Base-by-base conservation (phyloP, 2,113 vertebrate species). In the Rhagologus leucostigma region DNA sequence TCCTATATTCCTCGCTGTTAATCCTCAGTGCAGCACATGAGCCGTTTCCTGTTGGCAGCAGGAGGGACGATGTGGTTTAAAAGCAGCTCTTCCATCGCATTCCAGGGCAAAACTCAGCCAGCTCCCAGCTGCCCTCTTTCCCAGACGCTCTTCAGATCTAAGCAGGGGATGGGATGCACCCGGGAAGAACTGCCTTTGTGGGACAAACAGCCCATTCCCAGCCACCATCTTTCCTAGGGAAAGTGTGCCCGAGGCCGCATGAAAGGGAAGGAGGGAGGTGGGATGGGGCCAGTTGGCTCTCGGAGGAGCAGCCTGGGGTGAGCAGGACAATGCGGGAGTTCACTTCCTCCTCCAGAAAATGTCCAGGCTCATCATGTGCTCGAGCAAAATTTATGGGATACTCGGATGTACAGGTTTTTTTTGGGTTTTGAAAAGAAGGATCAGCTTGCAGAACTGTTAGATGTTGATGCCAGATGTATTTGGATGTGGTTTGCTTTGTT, bases 401-500 rank as follows among this genome's bases (percentile, higher is more conserved):
- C 56, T 95, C 24, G 5, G 47, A 95, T 84, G 80, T 75, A 32
- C 56, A 84, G 84, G 42, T 6, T 29, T 68, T 59, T 60, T 52
- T 30, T 10, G 18, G 32, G 39, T 37, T 63, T 67, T 42, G 42
- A 87, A 84, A 90, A 89, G 78, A 62, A 32, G 75, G 59, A 87
- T 92, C 82, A 33, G 73, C 91, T 92, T 95, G 80, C 91, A 84
- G 5, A 95, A 47, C 33, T 85, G 37, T 49, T 37, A 70, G 92
- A 89, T 93, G 86, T 80, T 79, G 89, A 37, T 87, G 89, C 89
- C 96, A 96, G 96, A 93, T 95, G 95, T 87, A 69, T 84, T 94
- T 96, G 96, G 88, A 89, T 95, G 95, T 91, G 90, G 86, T 96
- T 96, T 96, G 81, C 91, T 95, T 97, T 96, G 93, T 96, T 95